A percentile compares a stretch with the other conserved stretches of the same genome.
Conservation (phyloP, 2,113 vertebrate genomes). For the Hippopotamus amphibius region DNA sequence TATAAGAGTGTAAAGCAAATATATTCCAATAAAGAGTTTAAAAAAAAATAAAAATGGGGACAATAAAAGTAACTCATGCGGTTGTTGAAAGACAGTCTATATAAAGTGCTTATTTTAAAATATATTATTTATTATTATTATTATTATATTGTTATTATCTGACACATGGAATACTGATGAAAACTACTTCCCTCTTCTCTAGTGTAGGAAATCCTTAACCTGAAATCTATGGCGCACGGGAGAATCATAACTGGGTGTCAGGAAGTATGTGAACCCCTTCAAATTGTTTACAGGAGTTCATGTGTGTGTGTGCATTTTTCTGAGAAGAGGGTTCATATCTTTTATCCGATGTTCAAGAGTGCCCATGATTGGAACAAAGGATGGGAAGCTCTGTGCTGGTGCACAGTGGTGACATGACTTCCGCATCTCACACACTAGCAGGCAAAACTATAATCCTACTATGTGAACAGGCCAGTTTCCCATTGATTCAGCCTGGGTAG, state of each 20-base stretch:
- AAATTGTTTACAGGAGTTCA: background rate
- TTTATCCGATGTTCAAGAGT: slow-evolving; percentile 18
- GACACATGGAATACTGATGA: background rate
- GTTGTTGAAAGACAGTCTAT: background rate
- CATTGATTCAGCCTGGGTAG: background rate
- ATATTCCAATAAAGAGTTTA: too few species aligned
- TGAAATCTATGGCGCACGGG: background rate
- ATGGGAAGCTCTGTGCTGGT: background rate
- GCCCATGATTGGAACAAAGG: background rate
- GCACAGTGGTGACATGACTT: background rate
- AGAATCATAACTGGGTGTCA: background rate
- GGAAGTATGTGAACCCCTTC: background rate
- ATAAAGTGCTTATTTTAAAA: slow-evolving; percentile 31
- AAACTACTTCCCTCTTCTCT: background rate
- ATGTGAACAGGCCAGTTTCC: background rate
- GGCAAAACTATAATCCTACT: background rate
- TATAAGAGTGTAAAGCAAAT: too few species aligned
- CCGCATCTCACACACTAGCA: background rate
- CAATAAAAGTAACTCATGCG: slow-evolving; percentile 35
- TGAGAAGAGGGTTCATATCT: background rate
- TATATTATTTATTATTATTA: background rate
- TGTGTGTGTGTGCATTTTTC: background rate
- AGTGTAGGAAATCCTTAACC: background rate
- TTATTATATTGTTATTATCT: background rate
- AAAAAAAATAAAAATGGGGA: background rate